Conservation (phyloP, 2,113 vertebrate genomes). For the Lampris megalopsis region DNA sequence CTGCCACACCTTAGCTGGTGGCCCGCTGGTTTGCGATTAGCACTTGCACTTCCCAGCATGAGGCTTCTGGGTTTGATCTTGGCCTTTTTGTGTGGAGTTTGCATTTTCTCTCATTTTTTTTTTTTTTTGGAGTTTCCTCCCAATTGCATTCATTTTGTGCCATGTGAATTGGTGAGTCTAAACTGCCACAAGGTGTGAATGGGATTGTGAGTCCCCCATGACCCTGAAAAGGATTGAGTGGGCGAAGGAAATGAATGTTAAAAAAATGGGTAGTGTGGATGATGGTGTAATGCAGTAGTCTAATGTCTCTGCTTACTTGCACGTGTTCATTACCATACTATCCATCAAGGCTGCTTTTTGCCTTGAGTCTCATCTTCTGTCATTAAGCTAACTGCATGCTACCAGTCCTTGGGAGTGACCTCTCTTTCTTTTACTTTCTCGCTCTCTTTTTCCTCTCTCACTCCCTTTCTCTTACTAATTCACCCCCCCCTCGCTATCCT, state of each 20-base stretch:
- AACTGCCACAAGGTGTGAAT: too few species aligned
- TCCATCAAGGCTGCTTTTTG: conserved; percentile 55
- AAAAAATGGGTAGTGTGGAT: neutral
- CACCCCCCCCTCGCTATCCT: neutral
- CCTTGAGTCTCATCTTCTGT: conserved; percentile 48
- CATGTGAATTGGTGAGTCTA: too few species aligned
- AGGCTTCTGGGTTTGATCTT: too few species aligned
- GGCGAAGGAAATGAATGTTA: too few species aligned
- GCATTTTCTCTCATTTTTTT: too few species aligned
- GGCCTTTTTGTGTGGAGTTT: neutral
- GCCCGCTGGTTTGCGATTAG: neutral
- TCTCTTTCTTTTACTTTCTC: conserved; percentile 21
- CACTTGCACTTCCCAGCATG: too few species aligned
- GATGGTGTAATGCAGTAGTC: neutral
- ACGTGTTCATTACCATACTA: conserved; percentile 35
- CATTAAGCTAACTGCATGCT: conserved; percentile 41
- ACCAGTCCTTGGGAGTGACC: conserved; percentile 46
- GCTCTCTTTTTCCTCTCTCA: conserved; percentile 8
- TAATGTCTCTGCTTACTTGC: neutral
- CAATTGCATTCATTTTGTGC: too few species aligned
- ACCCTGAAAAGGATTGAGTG: neutral
- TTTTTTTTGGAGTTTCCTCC: too few species aligned
- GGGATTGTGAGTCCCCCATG: too few species aligned
- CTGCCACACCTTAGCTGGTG: neutral
- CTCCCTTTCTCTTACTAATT: neutral